Conservation (phyloP, 1,140 invertebrate species). For the Varroa destructor region DNA sequence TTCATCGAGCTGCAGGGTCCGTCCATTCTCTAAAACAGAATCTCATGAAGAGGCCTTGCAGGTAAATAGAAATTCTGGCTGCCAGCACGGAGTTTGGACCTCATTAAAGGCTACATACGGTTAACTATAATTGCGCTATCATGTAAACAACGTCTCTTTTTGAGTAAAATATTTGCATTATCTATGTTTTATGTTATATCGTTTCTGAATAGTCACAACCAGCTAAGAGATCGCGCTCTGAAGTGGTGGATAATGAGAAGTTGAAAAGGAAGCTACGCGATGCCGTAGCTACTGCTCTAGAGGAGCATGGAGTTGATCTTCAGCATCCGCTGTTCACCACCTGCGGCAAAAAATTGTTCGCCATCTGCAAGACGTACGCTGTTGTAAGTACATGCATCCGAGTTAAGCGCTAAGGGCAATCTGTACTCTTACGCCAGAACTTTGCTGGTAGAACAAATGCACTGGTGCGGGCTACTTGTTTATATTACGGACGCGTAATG, state of each 20-base stretch:
- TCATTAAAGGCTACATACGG: no score
- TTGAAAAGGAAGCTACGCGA: constrained; percentile 1
- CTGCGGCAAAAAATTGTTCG: constrained; percentile 23
- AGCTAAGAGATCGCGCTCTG: background rate
- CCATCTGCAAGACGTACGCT: constrained; percentile 2
- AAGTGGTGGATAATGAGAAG: constrained; percentile 17
- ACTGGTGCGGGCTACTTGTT: background rate
- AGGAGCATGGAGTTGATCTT: constrained; percentile 3
- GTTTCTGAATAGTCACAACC: background rate
- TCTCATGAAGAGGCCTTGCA: no score
- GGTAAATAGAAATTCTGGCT: no score
- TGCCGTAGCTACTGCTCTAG: constrained; percentile 15
- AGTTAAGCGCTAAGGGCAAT: background rate
- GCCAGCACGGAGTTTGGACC: no score
- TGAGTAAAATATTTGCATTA: no score
- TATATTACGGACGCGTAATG: background rate
- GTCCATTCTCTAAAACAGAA: no score
- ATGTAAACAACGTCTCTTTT: no score
- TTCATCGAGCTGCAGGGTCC: no score
- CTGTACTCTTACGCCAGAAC: background rate
- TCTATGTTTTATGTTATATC: no score
- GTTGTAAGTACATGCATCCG: background rate
- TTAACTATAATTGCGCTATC: no score
- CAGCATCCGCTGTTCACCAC: constrained; percentile 2
- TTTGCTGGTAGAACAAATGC: background rate